Conservation (phyloP, 1,140 invertebrate genomes). For the Danaus melanippus region DNA sequence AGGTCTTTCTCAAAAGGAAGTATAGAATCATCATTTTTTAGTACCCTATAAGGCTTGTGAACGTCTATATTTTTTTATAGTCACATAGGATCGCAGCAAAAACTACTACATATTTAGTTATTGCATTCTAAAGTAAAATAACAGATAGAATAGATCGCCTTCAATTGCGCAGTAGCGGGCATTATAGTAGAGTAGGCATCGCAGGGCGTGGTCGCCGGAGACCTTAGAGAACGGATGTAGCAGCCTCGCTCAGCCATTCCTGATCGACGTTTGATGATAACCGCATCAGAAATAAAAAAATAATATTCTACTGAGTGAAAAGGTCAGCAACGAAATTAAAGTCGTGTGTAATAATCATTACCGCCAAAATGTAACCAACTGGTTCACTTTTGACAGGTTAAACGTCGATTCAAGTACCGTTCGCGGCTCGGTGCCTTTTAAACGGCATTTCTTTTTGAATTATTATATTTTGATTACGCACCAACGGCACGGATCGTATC, state of each 20-base stretch:
- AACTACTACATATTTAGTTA: constrained; percentile 32
- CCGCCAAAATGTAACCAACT: constrained; percentile 36
- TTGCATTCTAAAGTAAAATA: constrained; percentile 30
- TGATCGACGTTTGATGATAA: constrained; percentile 62
- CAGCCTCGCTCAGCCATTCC: constrained; percentile 56
- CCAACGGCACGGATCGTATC: constrained; percentile 40
- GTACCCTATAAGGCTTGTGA: constrained; percentile 8
- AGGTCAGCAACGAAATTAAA: constrained; percentile 63
- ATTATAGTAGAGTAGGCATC: constrained; percentile 51
- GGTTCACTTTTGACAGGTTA: constrained; percentile 45
- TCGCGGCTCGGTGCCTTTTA: constrained; percentile 17
- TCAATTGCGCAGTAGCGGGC: constrained; percentile 49
- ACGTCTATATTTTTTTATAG: constrained; percentile 9
- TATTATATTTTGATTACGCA: constrained; percentile 43
- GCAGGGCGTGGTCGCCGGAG: constrained; percentile 57
- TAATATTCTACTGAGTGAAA: constrained; percentile 50
- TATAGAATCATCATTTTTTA: constrained; percentile 16
- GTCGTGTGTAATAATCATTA: constrained; percentile 61
- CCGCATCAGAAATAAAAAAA: constrained; percentile 45
- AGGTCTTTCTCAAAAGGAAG: constrained; percentile 12
- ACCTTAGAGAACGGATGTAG: constrained; percentile 65
- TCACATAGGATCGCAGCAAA: constrained; percentile 28
- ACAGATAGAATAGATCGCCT: constrained; percentile 33
- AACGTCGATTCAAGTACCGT: constrained; percentile 33
- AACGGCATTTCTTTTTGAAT: constrained; percentile 38